Percentiles rank a stretch among this genome's conserved stretches.
phyloP scores from a whole-genome alignment of 2,113 vertebrate genomes.

The Gymnobelideus leadbeateri region DNA sequence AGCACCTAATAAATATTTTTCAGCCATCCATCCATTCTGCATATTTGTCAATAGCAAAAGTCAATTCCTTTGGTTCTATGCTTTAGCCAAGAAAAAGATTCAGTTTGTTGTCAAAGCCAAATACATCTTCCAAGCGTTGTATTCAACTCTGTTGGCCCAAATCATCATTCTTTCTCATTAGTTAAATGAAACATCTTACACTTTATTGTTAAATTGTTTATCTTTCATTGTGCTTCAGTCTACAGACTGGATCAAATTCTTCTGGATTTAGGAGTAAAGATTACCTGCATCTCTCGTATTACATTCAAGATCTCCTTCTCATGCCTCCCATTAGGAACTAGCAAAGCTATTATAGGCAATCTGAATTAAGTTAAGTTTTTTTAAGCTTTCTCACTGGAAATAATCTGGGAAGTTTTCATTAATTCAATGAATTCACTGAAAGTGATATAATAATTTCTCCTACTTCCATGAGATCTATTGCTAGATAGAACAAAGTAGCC shows the following conservation, averaged over 20 bases:
- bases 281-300: not conserved
- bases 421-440: not conserved
- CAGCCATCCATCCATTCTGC: not conserved
- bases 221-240: not conserved
- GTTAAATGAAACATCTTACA: not conserved
- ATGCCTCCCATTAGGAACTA: not conserved
- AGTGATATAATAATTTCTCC: not conserved
- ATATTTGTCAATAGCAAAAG: not conserved
- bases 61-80: not conserved
- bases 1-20: not conserved
- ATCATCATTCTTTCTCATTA: not conserved
- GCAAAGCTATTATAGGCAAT: not conserved
- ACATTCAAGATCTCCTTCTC: not conserved
- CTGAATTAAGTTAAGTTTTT: not conserved
- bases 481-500: not conserved
- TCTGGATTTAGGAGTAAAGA: not conserved
- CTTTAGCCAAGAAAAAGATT: not conserved
- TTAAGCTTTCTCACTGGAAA: not conserved
- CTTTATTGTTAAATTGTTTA: not conserved
- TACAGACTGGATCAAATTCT: not conserved
- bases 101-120: not conserved
- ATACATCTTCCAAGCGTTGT: not conserved
- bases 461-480: not conserved
- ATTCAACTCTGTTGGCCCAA: not conserved
- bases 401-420: not conserved